A percentile compares a stretch with the other conserved stretches of the same genome.
Evolutionary conservation across 2,888 invertebrate species (phyloP).

Genomic region (Lasioglossum malachurum): DNA sequence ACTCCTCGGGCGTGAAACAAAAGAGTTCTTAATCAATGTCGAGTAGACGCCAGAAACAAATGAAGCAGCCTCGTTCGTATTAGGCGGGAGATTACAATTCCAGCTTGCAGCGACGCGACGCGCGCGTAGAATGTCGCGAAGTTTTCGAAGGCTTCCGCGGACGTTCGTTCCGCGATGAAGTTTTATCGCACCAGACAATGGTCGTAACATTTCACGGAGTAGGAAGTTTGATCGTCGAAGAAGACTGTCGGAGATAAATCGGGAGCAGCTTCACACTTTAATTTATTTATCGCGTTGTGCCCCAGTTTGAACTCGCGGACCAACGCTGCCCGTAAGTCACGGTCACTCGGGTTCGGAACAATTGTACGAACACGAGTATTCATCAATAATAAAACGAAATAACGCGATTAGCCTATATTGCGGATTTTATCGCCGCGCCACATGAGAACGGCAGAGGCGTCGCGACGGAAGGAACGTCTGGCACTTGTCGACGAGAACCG

Average conservation of each 20-base stretch:
- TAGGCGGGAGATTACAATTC: constrained; percentile 1
- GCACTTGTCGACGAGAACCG: background rate
- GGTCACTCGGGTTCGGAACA: background rate
- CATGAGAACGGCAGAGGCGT: background rate
- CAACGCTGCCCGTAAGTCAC: background rate
- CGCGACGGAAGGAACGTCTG: background rate
- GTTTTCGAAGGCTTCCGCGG: background rate
- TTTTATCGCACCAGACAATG: background rate
- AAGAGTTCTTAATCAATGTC: constrained; percentile 6
- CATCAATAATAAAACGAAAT: background rate
- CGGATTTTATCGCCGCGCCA: background rate
- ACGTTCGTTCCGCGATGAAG: background rate
- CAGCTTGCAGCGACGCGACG: background rate
- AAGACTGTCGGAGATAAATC: background rate
- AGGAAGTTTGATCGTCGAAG: background rate
- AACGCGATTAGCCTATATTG: constrained; percentile 7
- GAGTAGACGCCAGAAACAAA: background rate
- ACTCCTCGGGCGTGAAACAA: constrained; percentile 6
- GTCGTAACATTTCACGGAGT: background rate
- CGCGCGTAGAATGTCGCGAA: background rate
- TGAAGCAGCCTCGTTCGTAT: background rate
- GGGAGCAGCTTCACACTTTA: too few species aligned
- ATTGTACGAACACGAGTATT: background rate
- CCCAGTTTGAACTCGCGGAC: constrained; percentile 6
- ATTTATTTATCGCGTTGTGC: constrained; percentile 1